A percentile compares a stretch with the other conserved stretches of the same genome.
These are phyloP conservation scores for Epinephelus cyanopodus DNA, from an alignment of 2,113 vertebrate genomes.

Conservation along the genomic window DNA sequence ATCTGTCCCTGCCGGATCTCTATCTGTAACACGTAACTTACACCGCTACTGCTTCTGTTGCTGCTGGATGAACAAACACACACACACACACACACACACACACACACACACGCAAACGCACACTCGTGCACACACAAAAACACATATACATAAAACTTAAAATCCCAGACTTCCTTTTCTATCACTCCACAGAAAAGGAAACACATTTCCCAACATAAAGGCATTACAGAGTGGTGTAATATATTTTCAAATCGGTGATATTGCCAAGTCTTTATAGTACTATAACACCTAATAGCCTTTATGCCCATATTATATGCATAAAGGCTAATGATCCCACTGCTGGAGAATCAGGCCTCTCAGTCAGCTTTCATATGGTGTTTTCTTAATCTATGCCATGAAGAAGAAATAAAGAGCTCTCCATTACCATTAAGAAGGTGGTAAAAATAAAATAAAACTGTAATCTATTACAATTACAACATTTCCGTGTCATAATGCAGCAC, in stretches of 20 bases:
- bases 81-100: conserved; percentile 31
- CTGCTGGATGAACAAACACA: conserved; percentile 47
- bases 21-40: conserved; percentile 82
- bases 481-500: neutral
- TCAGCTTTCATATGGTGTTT: conserved; percentile 5
- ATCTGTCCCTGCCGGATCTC: conserved; percentile 82
- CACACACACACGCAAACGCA: conserved; percentile 35
- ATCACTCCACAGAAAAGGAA: conserved; percentile 46
- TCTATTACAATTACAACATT: conserved; percentile 1
- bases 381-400: neutral
- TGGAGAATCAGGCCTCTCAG: conserved; percentile 8
- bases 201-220: conserved; percentile 40
- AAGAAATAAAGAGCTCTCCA: neutral
- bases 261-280: conserved; percentile 36
- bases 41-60: conserved; percentile 61
- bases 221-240: conserved; percentile 17
- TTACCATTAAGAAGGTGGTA: neutral
- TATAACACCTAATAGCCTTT: conserved; percentile 33
- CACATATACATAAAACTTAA: conserved; percentile 63
- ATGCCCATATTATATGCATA: conserved; percentile 29
- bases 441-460: neutral
- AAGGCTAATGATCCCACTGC: conserved; percentile 33
- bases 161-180: conserved; percentile 51
- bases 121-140: neutral
- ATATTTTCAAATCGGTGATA: conserved; percentile 42